These are phyloP conservation scores for Rhopilema esculentum DNA, from an alignment of 30 jellyfish, hydroid and myxozoan species.

Conservation along the genomic window DNA sequence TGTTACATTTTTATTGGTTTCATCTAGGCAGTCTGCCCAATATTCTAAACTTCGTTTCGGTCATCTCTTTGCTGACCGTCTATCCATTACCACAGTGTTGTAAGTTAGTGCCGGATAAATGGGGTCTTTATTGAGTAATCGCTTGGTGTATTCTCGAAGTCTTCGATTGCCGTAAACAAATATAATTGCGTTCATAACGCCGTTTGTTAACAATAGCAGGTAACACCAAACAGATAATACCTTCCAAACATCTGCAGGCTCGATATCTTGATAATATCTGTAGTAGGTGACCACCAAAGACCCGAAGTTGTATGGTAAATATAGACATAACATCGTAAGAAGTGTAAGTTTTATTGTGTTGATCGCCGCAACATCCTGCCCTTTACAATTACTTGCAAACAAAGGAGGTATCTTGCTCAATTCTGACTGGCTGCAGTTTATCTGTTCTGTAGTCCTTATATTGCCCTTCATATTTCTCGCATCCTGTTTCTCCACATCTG, in stretches of 20 bases:
- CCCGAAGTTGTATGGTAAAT: constrained; percentile 10
- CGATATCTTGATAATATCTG: neutral
- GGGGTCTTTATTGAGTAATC: neutral
- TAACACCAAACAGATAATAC: constrained; percentile 22
- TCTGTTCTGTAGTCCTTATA: neutral
- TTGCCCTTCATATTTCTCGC: neutral
- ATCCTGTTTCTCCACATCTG: neutral
- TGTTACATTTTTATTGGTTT: too few species aligned
- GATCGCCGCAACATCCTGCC: constrained; percentile 25
- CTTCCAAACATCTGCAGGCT: constrained; percentile 19
- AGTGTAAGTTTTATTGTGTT: neutral
- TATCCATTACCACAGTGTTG: too few species aligned
- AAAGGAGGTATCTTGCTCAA: neutral
- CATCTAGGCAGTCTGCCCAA: too few species aligned
- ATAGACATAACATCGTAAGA: constrained; percentile 7
- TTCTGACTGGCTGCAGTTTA: neutral
- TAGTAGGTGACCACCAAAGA: neutral
- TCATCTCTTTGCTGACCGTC: too few species aligned
- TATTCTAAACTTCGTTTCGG: too few species aligned
- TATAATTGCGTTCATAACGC: constrained; percentile 2
- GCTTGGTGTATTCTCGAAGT: neutral
- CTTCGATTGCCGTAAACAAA: constrained; percentile 1
- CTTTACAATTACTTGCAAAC: neutral
- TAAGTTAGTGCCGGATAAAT: too few species aligned
- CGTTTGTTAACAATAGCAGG: constrained; percentile 6